Conservation (phyloP, 2,888 invertebrate genomes). For the Micoletzkya japonica region DNA sequence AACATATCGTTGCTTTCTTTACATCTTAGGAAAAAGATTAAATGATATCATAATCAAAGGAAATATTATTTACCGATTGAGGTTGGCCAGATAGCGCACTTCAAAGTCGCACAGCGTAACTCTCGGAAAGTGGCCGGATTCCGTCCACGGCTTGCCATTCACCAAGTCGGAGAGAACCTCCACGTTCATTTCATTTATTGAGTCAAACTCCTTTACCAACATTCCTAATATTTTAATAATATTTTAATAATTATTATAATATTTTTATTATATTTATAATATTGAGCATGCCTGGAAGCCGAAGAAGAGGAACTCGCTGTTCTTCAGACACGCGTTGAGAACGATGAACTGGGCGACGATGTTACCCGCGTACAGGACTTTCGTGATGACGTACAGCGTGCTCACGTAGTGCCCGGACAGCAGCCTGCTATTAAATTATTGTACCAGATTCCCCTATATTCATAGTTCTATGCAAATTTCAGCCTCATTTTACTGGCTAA, state of each 20-base stretch:
- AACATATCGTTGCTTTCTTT: not conserved
- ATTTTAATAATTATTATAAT: not conserved
- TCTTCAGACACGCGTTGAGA: slow-evolving; percentile 59
- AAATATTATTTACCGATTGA: slow-evolving; percentile 38
- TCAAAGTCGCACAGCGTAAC: slow-evolving; percentile 62
- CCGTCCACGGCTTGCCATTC: slow-evolving; percentile 59
- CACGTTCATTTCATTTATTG: not conserved
- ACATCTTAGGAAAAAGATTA: slow-evolving; percentile 1
- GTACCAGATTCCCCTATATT: no score
- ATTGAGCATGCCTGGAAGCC: slow-evolving; percentile 53
- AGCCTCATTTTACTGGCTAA: no score
- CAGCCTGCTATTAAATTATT: slow-evolving; percentile 37
- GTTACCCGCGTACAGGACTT: slow-evolving; percentile 53
- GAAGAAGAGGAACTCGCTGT: slow-evolving; percentile 54
- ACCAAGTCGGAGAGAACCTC: slow-evolving; percentile 56
- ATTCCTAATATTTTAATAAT: no score
- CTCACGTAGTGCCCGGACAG: slow-evolving; percentile 58
- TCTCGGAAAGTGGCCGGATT: slow-evolving; percentile 61
- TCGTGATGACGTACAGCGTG: slow-evolving; percentile 51
- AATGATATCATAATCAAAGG: not conserved
- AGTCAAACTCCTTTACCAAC: no score
- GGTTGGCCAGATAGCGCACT: slow-evolving; percentile 61
- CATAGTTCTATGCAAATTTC: no score
- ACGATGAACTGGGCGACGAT: slow-evolving; percentile 58
- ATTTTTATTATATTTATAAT: not conserved